Percentiles rank a stretch among this genome's conserved stretches.
Conservation (phyloP, 2,797 vertebrate genomes). For the Eulemur coronatus region DNA sequence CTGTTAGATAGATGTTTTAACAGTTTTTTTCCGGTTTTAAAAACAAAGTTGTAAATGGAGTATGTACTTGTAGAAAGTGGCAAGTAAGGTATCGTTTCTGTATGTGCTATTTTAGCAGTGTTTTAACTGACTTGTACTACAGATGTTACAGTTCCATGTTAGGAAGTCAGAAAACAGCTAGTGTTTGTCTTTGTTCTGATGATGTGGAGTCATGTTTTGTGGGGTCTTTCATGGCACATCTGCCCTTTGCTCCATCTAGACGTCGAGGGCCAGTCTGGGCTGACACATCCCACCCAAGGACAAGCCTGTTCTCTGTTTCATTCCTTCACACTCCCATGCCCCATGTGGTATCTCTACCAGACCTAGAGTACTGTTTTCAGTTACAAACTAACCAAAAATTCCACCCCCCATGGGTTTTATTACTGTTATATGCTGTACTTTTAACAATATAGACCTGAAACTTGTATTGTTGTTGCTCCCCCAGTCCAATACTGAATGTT, state of each 20-base stretch:
- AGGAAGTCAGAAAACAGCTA: slow-evolving; percentile 77
- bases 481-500: background rate
- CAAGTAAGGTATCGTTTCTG: slow-evolving; percentile 85
- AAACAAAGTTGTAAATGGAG: slow-evolving; percentile 65
- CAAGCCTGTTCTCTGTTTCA: background rate
- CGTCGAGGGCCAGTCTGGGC: slow-evolving; percentile 47
- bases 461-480: background rate
- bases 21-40: slow-evolving; percentile 55
- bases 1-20: slow-evolving; percentile 78
- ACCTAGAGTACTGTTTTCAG: background rate
- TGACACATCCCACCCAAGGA: background rate
- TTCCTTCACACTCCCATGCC: slow-evolving; percentile 54
- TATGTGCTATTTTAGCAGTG: slow-evolving; percentile 84
- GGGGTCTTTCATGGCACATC: slow-evolving; percentile 54
- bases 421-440: background rate
- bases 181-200: slow-evolving; percentile 81
- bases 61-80: slow-evolving; percentile 82
- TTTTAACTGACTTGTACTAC: slow-evolving; percentile 84
- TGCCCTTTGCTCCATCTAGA: slow-evolving; percentile 48
- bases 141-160: slow-evolving; percentile 77
- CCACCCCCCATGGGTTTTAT: background rate
- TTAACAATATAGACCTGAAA: background rate
- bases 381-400: slow-evolving; percentile 50
- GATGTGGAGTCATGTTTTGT: slow-evolving; percentile 66
- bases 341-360: background rate